Percentiles rank a stretch among this genome's conserved stretches.
Evolutionary conservation across 2,113 vertebrate genomes (phyloP).

Genomic region (Galbula dea): DNA sequence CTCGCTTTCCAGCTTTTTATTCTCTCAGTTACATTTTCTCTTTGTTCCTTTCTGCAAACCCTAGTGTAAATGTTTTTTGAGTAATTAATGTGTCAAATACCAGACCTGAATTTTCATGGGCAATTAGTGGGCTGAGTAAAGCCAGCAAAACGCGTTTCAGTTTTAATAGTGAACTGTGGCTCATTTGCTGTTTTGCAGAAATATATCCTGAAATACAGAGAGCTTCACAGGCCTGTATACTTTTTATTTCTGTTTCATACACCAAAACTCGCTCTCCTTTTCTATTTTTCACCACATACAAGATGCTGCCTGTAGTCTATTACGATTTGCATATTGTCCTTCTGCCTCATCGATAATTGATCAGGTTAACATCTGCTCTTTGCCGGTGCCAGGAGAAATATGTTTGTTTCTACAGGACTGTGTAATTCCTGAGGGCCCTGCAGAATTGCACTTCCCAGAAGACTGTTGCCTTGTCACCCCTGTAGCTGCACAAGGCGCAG

Average conservation of each 20-base stretch:
- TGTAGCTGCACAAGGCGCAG: not conserved
- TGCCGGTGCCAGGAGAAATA: constrained; percentile 5
- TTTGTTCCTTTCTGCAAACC: constrained; percentile 57
- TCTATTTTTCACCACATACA: constrained; percentile 11
- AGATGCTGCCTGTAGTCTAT: constrained; percentile 30
- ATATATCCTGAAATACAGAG: not conserved
- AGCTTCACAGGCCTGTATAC: not conserved
- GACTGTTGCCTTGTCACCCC: not conserved
- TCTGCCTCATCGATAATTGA: constrained; percentile 56
- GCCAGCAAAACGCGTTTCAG: constrained; percentile 38
- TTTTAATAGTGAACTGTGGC: constrained; percentile 47
- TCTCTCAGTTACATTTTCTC: constrained; percentile 48
- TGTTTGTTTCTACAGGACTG: not conserved
- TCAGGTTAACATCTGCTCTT: constrained; percentile 56
- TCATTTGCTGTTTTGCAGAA: constrained; percentile 46
- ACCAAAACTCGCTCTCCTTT: not conserved
- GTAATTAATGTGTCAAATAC: constrained; percentile 65
- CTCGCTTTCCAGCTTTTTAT: constrained; percentile 1
- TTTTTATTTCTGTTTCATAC: constrained; percentile 10
- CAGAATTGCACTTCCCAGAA: not conserved
- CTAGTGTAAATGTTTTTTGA: constrained; percentile 63
- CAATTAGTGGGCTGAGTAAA: constrained; percentile 64
- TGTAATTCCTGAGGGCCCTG: not conserved
- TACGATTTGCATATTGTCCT: constrained; percentile 51
- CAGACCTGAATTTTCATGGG: constrained; percentile 67